These are phyloP conservation scores for Sphenopsis melanotis DNA, from an alignment of 2,797 vertebrate genomes.

Conservation along the genomic window DNA sequence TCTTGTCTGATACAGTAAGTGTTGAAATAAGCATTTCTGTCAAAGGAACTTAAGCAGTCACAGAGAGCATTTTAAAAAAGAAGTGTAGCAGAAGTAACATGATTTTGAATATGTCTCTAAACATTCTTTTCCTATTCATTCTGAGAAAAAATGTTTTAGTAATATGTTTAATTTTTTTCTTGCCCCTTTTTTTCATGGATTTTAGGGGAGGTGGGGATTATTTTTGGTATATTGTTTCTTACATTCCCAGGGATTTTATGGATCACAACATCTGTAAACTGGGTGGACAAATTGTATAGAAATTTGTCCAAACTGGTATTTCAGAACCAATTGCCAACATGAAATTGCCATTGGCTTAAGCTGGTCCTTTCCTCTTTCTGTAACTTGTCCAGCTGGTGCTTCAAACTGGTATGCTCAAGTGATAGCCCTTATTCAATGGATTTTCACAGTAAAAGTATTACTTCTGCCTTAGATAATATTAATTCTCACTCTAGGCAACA, in stretches of 20 bases:
- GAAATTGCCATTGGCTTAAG: not conserved
- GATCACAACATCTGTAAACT: not conserved
- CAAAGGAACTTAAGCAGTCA: not conserved
- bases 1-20: not conserved
- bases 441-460: not conserved
- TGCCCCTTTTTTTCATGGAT: not conserved
- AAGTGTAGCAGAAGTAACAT: constrained; percentile 2
- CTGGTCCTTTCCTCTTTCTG: not conserved
- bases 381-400: not conserved
- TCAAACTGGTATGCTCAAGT: not conserved
- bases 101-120: constrained; percentile 19
- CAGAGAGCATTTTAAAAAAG: not conserved
- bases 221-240: not conserved
- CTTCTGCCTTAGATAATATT: not conserved
- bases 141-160: not conserved
- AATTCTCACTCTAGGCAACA: not conserved
- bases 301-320: not conserved
- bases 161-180: not conserved
- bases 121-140: not conserved
- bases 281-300: not conserved
- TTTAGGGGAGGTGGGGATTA: not conserved
- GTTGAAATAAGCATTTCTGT: constrained; percentile 13
- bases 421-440: not conserved
- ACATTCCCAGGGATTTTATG: not conserved
- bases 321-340: not conserved